Evolutionary conservation across 92 coral and sea anemone genomes (phyloP).

Genomic region (Bergia sp.): DNA sequence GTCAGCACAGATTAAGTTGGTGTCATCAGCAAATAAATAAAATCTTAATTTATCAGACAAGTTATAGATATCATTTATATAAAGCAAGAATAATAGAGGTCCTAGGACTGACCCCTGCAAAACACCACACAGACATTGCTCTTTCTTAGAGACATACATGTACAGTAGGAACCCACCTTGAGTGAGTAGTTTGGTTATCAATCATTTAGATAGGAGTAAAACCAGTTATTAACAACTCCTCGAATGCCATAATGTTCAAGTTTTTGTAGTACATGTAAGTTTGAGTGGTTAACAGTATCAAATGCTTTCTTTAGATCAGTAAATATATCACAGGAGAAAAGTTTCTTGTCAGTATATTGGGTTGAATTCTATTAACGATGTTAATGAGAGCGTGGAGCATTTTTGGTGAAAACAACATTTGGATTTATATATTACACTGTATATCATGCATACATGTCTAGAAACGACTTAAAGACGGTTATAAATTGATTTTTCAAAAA

Average conservation of each 20-base stretch:
- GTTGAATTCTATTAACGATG: conserved; percentile 44
- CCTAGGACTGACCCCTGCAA: background rate
- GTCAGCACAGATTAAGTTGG: too few relatives aligned
- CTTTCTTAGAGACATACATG: too few relatives aligned
- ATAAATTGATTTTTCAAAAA: conserved; percentile 53
- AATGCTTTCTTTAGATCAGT: conserved; percentile 51
- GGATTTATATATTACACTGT: background rate
- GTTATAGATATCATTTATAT: too few relatives aligned
- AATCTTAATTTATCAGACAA: too few relatives aligned
- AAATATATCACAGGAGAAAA: conserved; percentile 47
- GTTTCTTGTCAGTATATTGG: conserved; percentile 27
- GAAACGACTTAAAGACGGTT: conserved; percentile 30
- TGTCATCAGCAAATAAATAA: too few relatives aligned
- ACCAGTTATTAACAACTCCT: conserved; percentile 25
- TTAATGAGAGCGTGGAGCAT: conserved; percentile 44
- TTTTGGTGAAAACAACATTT: conserved; percentile 50
- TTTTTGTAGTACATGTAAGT: conserved; percentile 30
- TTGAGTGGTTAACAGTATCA: conserved; percentile 33
- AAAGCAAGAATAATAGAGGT: too few relatives aligned
- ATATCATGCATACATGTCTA: conserved; percentile 45
- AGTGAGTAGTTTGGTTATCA: too few relatives aligned
- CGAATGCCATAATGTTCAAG: conserved; percentile 44
- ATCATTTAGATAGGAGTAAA: too few relatives aligned
- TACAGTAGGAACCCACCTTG: background rate
- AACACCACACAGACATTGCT: background rate